Conservation (phyloP, 1,140 invertebrate genomes). For the Heliconius eleuchia region DNA sequence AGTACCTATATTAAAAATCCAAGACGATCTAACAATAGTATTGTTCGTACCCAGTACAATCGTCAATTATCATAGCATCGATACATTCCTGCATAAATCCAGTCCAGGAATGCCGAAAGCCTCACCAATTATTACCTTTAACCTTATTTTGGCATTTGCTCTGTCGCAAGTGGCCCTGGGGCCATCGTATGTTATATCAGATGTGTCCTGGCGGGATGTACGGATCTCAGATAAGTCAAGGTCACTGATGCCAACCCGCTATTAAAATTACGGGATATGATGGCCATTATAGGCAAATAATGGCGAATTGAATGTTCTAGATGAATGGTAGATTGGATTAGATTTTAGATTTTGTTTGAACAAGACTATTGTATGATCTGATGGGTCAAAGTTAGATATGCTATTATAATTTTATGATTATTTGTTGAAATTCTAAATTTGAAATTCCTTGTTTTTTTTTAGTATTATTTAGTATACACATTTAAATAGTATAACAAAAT, state of each 20-base stretch:
- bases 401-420: too few species aligned
- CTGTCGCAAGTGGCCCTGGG: constrained; percentile 70
- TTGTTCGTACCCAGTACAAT: constrained; percentile 26
- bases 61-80: constrained; percentile 41
- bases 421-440: too few species aligned
- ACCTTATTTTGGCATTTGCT: constrained; percentile 79
- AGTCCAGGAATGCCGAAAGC: constrained; percentile 57
- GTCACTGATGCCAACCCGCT: constrained; percentile 21
- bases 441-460: too few species aligned
- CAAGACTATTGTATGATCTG: background rate
- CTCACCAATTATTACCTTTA: constrained; percentile 74
- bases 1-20: background rate
- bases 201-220: constrained; percentile 39
- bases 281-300: background rate
- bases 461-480: too few species aligned
- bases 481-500: too few species aligned
- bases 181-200: constrained; percentile 53
- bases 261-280: constrained; percentile 10
- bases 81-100: constrained; percentile 69
- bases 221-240: constrained; percentile 33
- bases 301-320: background rate
- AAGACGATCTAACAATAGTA: background rate
- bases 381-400: background rate
- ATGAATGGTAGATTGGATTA: background rate
- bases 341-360: background rate